A percentile compares a stretch with the other conserved stretches of the same genome.
These are phyloP conservation scores for Drosophila quinaria DNA, from an alignment of 2,888 invertebrate species.

Conservation along the genomic window DNA sequence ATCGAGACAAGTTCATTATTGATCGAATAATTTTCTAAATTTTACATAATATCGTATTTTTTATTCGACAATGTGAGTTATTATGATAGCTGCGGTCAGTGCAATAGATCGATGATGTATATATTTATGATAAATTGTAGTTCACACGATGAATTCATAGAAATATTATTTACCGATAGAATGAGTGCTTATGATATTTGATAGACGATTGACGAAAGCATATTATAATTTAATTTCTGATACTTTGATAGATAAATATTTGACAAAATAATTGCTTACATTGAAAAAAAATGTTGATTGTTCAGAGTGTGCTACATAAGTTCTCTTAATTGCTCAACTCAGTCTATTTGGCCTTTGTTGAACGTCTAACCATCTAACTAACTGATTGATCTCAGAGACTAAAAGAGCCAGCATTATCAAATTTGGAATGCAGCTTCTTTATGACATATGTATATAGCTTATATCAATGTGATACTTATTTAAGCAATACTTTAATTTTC, in stretches of 20 bases:
- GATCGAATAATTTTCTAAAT: conserved; percentile 17
- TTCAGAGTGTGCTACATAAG: no score
- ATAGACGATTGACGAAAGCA: no score
- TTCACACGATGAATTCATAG: not conserved
- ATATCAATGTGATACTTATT: not conserved
- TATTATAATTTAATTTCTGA: no score
- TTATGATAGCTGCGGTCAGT: conserved; percentile 7
- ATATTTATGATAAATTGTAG: not conserved
- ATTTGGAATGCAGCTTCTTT: not conserved
- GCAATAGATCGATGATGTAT: conserved; percentile 2
- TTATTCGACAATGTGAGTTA: conserved; percentile 18
- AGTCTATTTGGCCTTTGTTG: no score
- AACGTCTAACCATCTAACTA: not conserved
- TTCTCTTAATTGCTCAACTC: no score
- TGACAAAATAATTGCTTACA: not conserved
- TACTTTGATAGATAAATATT: no score
- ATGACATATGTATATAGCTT: not conserved
- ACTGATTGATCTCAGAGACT: not conserved
- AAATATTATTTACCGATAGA: not conserved
- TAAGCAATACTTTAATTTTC: not conserved
- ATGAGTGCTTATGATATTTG: no score
- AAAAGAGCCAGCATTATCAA: not conserved
- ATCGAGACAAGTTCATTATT: conserved; percentile 1
- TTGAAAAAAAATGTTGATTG: no score
- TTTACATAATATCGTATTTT: conserved; percentile 5